These are phyloP conservation scores for Caenorhabditis sp. DNA, from an alignment of 2,888 invertebrate genomes.

Conservation along the genomic window DNA sequence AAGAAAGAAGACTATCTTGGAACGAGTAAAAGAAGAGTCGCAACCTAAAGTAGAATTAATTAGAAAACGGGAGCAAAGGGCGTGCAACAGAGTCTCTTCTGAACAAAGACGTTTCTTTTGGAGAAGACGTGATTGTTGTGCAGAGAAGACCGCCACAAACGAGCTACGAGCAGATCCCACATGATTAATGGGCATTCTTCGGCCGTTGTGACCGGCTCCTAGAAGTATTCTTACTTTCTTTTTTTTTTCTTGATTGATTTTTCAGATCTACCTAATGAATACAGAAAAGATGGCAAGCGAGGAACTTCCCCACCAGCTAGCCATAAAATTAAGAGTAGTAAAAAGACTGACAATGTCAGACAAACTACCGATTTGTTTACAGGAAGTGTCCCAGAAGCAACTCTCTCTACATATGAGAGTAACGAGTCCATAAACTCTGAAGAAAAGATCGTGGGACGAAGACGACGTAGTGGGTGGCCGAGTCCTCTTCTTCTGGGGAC, in stretches of 20 bases:
- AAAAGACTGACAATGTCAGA: not conserved
- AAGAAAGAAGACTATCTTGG: slow-evolving; percentile 10
- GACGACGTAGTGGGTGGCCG: slow-evolving; percentile 52
- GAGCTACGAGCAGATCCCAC: slow-evolving; percentile 53
- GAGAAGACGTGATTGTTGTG: slow-evolving; percentile 41
- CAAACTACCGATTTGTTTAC: slow-evolving; percentile 31
- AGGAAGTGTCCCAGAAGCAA: slow-evolving; percentile 19
- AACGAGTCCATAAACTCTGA: slow-evolving; percentile 33
- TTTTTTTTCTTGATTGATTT: not conserved
- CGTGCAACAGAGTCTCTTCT: slow-evolving; percentile 12
- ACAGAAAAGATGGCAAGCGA: not conserved
- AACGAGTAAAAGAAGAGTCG: slow-evolving; percentile 35
- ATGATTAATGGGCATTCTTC: slow-evolving; percentile 51
- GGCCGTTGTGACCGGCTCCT: slow-evolving; percentile 9
- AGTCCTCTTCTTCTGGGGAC: not conserved
- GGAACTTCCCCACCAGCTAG: not conserved
- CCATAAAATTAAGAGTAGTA: not conserved
- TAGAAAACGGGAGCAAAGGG: slow-evolving; percentile 36
- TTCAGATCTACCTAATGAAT: not conserved
- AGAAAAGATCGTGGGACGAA: slow-evolving; percentile 27
- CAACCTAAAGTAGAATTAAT: slow-evolving; percentile 48
- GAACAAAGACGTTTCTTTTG: slow-evolving; percentile 46
- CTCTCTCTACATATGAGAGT: slow-evolving; percentile 13
- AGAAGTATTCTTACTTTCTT: slow-evolving; percentile 9
- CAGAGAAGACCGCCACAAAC: slow-evolving; percentile 10